Evolutionary conservation across 1,140 invertebrate genomes (phyloP), one percentile per base, ranked within the genome.

Genomic region (Asbolus verrucosus): DNA sequence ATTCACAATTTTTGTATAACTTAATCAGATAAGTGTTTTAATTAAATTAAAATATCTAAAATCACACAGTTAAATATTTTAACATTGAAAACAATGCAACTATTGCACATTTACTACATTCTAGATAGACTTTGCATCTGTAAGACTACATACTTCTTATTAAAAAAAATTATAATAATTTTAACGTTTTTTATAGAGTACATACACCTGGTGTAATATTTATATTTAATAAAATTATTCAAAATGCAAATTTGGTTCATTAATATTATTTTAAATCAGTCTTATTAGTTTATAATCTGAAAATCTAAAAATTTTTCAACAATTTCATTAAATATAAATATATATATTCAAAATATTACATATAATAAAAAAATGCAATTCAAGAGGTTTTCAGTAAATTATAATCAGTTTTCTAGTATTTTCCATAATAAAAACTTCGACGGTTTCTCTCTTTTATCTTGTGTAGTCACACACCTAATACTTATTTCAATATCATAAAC

Each of bases 241-340:
- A 63, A 63, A 63, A 63, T 63, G 61, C 61, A 39, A 62, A 63
- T 63, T 63, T 63, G 61, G 61, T 63, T 63, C 61, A 63, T 63
- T 63, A 41, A 39, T 41, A 63, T 63, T 63, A 38, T 16, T 63
- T 41, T 63, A 63, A 63, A 63, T 63, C 61, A 63, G 61, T 63
- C 61, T 63, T 63, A 63, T 63, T 11, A 14, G 61, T 38, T 63
- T 63, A 63, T 13, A 21, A 39, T 63, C 33, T 63, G 33, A 63
- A 36, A 63, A 41, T 41, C 21, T 41, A 16, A 41, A 41, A 63
- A 63, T 11, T 15, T 63, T 63, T 63, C 33, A 63, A 63, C 33
- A 63, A 63, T 63, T 63, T 54, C 46, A 54, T 54, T 54, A 54
- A 54, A 54, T 54, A 54, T 54, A 54, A 54, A 54, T 54, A 54